These are phyloP conservation scores for Micrasema longulum DNA, from an alignment of 1,140 invertebrate species.

Conservation along the genomic window DNA sequence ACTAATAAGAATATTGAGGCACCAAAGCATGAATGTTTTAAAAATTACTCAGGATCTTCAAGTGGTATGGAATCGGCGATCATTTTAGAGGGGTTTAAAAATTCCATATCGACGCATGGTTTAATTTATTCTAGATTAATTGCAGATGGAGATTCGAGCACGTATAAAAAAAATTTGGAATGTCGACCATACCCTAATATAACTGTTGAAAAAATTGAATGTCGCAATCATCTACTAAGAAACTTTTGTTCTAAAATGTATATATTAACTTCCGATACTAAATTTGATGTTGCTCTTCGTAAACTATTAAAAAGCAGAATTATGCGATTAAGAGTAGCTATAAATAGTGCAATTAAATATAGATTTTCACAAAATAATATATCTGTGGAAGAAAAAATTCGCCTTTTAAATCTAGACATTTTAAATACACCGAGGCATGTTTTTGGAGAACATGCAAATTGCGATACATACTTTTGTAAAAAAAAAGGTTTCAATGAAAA, in stretches of 20 bases:
- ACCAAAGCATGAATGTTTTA: neutral
- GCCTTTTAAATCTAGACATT: neutral
- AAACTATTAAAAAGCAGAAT: neutral
- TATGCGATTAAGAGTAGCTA: neutral
- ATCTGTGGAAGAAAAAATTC: slow-evolving; percentile 18
- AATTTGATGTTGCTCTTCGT: neutral
- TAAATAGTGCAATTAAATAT: neutral
- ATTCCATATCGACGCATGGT: slow-evolving; percentile 58
- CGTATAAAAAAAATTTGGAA: slow-evolving; percentile 57
- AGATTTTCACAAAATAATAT: neutral
- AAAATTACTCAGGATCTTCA: slow-evolving; percentile 5
- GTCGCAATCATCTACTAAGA: slow-evolving; percentile 56
- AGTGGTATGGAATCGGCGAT: slow-evolving; percentile 6
- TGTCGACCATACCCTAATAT: slow-evolving; percentile 56
- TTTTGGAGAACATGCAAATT: neutral
- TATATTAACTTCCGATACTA: slow-evolving; percentile 12
- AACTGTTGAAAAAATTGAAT: slow-evolving; percentile 60
- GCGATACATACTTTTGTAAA: neutral
- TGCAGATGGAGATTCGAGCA: slow-evolving; percentile 63
- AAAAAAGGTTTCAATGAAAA: too few species aligned
- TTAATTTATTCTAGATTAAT: slow-evolving; percentile 60
- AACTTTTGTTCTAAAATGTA: slow-evolving; percentile 53
- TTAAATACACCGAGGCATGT: slow-evolving; percentile 1
- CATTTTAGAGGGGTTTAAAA: slow-evolving; percentile 58
- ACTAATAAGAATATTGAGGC: neutral